Base-by-base conservation (phyloP, 1,140 invertebrate genomes). In the Fopius arisanus region DNA sequence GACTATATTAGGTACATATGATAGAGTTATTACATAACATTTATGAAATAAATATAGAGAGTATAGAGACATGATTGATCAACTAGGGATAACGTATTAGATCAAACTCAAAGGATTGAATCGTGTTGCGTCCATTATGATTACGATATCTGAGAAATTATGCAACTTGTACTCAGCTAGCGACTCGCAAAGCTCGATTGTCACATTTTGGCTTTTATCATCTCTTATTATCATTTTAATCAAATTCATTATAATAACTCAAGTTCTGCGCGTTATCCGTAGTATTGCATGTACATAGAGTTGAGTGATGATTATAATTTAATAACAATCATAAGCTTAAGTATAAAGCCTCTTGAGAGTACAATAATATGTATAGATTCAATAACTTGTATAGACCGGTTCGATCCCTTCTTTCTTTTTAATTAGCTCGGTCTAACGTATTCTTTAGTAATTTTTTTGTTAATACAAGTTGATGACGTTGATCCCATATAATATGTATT, bases 401-500 rank as follows among this genome's bases (percentile, higher is more conserved):
- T 67, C 62, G 65, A 19, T 71, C 62, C 26, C 19, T 21, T 21
- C 37, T 21, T 31, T 5, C 68, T 33, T 76, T 67, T 59, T 14
- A 12, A n/a, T 65, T 73, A 51, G 51, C 59, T 67, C 19, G 62
- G 54, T 62, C 12, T 41, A 40, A 14, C 41, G 62, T 67, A n/a
- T 74, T 48, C 48, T 40, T 77, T 19, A 62, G 6, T 71, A 19
- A 33, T 51, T 31, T 23, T 59, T 59, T 67, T 12, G 31, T 63
- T 28, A 65, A 73, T 73, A 79, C 77, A 80, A 79, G 69, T 73
- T 80, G 81, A 79, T 78, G 77, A 83, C 78, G 73, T 84, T 84
- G 83, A 84, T 84, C 82, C 82, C 83, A 82, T 82, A 80, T 70
- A 84, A 84, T 83, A 84, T 78, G 74, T 83, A 76, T 83, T 83